Conservation (phyloP, 2,113 vertebrate species). For the Poecile atricapillus region DNA sequence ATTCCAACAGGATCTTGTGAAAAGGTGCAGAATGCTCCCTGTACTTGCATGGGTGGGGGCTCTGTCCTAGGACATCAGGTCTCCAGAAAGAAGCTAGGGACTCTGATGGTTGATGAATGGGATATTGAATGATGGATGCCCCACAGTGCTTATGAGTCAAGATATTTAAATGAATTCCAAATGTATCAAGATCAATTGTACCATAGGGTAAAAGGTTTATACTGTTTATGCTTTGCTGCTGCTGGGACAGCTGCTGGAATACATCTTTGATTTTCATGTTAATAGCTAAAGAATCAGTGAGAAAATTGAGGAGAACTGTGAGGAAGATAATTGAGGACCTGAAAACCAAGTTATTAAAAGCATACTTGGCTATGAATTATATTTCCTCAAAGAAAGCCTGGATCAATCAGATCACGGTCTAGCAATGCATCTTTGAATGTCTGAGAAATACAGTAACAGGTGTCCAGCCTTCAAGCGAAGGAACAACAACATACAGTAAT, state of each 20-base stretch:
- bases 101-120: not conserved
- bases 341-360: not conserved
- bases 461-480: not conserved
- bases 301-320: not conserved
- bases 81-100: not conserved
- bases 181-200: not conserved
- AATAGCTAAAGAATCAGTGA: not conserved
- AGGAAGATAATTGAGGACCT: not conserved
- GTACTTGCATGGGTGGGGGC: accelerated
- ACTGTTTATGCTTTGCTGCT: not conserved
- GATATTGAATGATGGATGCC: not conserved
- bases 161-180: not conserved
- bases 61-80: not conserved
- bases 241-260: not conserved
- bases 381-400: not conserved
- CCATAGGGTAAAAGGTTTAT: not conserved
- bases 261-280: not conserved
- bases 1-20: not conserved
- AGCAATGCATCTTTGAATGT: not conserved
- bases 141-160: not conserved
- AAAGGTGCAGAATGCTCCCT: not conserved
- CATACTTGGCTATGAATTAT: not conserved
- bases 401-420: not conserved
- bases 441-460: not conserved
- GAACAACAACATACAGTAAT: not conserved